Base-by-base conservation (phyloP, 2,113 vertebrate species). In the Ceyx margarethae region DNA sequence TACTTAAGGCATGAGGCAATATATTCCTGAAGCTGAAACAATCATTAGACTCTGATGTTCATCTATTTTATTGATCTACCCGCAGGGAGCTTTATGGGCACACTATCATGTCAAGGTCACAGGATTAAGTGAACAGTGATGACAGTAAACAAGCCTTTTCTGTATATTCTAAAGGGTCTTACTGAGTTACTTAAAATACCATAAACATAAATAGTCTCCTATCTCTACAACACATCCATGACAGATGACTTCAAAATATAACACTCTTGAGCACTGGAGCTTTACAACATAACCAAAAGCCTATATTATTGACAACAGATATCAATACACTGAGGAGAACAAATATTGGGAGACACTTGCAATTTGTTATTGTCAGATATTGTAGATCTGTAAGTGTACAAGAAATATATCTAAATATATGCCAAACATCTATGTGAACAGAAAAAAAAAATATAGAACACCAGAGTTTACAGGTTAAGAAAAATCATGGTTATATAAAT, bases 151-250 rank as follows among this genome's bases (percentile, higher is more conserved):
- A 96, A 96, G 93, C 61, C 76, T 92, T 94, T 97, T 96, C 86
- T 96, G 93, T 96, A 86, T 96, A 96, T 97, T 97, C 95, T 85
- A 97, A 95, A 95, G 88, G 91, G 57, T 93, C 85, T 95, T 97
- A 96, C 86, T 91, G 89, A 95, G 97, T 97, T 96, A 97, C 96
- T 98, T 97, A 97, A 98, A 97, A 97, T 95, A 94, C 95, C 95
- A 97, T 97, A 98, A 97, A 97, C 95, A 95, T 97, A 97, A 98
- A 96, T 94, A 97, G 87, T 92, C 89, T 81, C 93, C 81, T 92
- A 93, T 95, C 88, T 93, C 90, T 94, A 86, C 74, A 95, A 85
- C 53, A 89, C 26, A 74, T 37, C 89, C 75, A 72, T 95, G 97
- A 97, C 95, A 96, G 88, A 95, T 95, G 73, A 95, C 87, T 97